Percentiles rank a stretch among this genome's conserved stretches.
Evolutionary conservation across 2,888 invertebrate genomes (phyloP).

Genomic region (Thymelicus sylvestris): DNA sequence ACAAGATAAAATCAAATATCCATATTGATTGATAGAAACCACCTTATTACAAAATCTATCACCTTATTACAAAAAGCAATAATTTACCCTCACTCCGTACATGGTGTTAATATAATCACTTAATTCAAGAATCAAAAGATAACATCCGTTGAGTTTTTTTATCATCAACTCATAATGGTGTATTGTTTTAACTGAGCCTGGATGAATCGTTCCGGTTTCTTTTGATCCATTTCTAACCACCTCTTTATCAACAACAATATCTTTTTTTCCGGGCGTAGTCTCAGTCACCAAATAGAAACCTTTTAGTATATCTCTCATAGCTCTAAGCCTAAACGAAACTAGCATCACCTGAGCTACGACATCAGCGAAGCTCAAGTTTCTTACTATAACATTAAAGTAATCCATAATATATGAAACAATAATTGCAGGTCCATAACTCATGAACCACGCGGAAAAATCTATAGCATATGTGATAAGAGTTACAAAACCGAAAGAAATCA

Average conservation of each 20-base stretch:
- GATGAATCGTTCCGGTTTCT: background rate
- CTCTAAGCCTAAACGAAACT: conserved; percentile 19
- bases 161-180: conserved; percentile 2
- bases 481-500: background rate
- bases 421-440: background rate
- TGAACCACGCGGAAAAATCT: conserved; percentile 6
- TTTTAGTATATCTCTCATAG: conserved; percentile 17
- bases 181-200: background rate
- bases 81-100: conserved; percentile 23
- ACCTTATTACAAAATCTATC: no score
- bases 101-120: conserved; percentile 17
- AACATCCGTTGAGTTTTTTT: conserved; percentile 16
- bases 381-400: conserved; percentile 5
- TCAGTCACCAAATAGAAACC: conserved; percentile 15
- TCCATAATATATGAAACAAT: conserved; percentile 6
- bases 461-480: background rate
- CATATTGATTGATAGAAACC: no score
- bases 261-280: background rate
- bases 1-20: background rate
- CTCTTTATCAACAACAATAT: background rate
- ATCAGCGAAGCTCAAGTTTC: conserved; percentile 23
- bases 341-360: conserved; percentile 17
- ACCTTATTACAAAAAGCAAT: background rate
- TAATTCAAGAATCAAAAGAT: conserved; percentile 24
- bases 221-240: background rate